Base-by-base conservation (phyloP, 2,797 vertebrate genomes). In the Hippocampus kuda region DNA sequence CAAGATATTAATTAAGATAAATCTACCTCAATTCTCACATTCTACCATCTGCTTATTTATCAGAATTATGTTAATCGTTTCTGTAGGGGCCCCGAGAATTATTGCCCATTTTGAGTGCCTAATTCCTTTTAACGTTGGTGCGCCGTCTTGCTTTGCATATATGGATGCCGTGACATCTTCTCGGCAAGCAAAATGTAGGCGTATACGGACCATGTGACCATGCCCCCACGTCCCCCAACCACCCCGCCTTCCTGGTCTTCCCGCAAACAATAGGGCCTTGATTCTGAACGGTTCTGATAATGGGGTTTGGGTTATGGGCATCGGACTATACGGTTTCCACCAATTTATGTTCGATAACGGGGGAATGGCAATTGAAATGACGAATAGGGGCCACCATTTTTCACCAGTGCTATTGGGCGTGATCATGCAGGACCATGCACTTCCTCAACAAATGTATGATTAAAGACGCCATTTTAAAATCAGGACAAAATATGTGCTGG, bases 1-100 rank as follows among this genome's bases (percentile, higher is more conserved):
- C 92, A 92, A 97, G 97, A 98, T 99, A 97, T 99, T 99, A 98
- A 99, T 99, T 99, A 98, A 99, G 97, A 99, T 99, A 98, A 97
- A 98, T 96, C 92, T 92, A 93, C 92, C 94, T 95, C 95, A 93
- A 97, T 96, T 97, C 94, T 93, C 91, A 94, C 92, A 94, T 94
- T 93, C 94, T 93, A 93, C 95, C 95, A 97, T 98, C 95, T 92
- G 91, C 92, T 95, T 96, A 99, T 99, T 99, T 97, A 99, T 99
- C 95, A 96, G 96, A 97, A 98, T 99, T 99, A 99, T 96, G 95
- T 93, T 97, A 99, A 99, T 98, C 94, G 97, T 98, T 98, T 98
- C 96, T 98, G 94, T 93, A 96, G 96, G 95, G 95, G 63, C 63
- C 63, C 63, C 7, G 92, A 92, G 92, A 98, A 99, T 98, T 95